Evolutionary conservation across 1,140 invertebrate genomes (phyloP).

Genomic region (Penaeus vannamei): DNA sequence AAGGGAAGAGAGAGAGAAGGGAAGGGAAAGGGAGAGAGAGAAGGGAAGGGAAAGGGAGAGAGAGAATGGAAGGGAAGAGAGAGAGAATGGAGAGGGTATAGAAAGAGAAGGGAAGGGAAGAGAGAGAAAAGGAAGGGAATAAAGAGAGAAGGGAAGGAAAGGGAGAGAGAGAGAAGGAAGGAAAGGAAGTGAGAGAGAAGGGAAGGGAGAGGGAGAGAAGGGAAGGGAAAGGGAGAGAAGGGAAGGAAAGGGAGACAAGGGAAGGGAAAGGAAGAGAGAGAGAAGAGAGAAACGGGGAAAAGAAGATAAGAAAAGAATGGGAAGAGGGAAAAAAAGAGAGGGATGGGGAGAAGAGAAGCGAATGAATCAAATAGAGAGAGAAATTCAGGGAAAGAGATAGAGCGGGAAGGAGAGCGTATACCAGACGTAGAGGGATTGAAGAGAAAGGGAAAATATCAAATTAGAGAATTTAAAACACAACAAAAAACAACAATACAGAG

Average conservation of each 20-base stretch:
- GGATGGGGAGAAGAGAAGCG: not conserved
- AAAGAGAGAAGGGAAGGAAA: not conserved
- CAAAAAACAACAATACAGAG: too few species aligned
- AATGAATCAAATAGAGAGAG: conserved; percentile 9
- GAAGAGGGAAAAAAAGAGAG: not conserved
- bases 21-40: not conserved
- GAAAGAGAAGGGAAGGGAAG: too few species aligned
- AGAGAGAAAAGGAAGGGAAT: too few species aligned
- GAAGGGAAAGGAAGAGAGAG: not conserved
- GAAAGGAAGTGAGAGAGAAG: not conserved
- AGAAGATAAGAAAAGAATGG: not conserved
- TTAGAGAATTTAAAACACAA: too few species aligned
- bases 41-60: too few species aligned
- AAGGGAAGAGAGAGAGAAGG: not conserved
- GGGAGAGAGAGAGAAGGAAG: conserved; percentile 1
- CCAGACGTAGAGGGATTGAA: too few species aligned
- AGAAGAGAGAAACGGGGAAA: not conserved
- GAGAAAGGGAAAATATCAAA: too few species aligned
- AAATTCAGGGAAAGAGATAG: conserved; percentile 2
- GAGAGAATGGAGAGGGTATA: too few species aligned
- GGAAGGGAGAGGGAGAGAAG: not conserved
- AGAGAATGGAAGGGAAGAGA: too few species aligned
- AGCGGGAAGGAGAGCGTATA: not conserved
- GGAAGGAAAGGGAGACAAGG: not conserved
- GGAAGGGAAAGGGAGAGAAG: not conserved